phyloP scores from a whole-genome alignment of 2,888 invertebrate genomes.

The Allophyes oxyacanthae region DNA sequence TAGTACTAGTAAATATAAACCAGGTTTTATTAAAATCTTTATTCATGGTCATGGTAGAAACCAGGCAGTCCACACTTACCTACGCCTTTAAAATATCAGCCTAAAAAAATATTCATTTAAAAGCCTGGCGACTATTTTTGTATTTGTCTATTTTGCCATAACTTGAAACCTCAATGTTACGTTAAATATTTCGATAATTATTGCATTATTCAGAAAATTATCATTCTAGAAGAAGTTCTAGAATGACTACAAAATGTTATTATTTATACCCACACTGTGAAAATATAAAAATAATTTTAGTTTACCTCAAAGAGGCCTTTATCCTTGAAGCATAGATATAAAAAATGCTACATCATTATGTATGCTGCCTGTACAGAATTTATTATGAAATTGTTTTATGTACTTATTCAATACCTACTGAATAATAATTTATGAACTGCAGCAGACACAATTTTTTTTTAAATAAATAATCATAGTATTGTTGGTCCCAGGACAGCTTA shows the following conservation, averaged over 20 bases:
- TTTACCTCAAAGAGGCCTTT: conserved; percentile 22
- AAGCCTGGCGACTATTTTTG: conserved; percentile 44
- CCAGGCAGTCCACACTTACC: too few relatives aligned
- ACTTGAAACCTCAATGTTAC: background rate
- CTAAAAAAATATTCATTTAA: conserved; percentile 22
- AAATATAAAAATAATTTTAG: conserved; percentile 4
- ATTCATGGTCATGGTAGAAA: background rate
- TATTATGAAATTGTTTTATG: background rate
- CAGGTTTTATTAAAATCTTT: background rate
- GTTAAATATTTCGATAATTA: too few relatives aligned
- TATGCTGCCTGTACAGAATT: conserved; percentile 1
- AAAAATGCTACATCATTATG: conserved; percentile 32
- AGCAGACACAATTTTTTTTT: too few relatives aligned
- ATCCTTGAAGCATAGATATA: conserved; percentile 26
- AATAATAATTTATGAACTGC: too few relatives aligned
- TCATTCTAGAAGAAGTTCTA: too few relatives aligned
- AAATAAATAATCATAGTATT: too few relatives aligned
- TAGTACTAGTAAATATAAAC: conserved; percentile 7
- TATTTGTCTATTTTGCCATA: background rate
- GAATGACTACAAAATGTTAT: too few relatives aligned
- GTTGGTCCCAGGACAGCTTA: too few relatives aligned
- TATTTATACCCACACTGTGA: conserved; percentile 12
- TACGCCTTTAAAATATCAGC: too few relatives aligned
- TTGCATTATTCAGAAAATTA: too few relatives aligned
- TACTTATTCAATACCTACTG: too few relatives aligned